Evolutionary conservation across 1,140 invertebrate genomes (phyloP).

Genomic region (Scaptomyza hsui): DNA sequence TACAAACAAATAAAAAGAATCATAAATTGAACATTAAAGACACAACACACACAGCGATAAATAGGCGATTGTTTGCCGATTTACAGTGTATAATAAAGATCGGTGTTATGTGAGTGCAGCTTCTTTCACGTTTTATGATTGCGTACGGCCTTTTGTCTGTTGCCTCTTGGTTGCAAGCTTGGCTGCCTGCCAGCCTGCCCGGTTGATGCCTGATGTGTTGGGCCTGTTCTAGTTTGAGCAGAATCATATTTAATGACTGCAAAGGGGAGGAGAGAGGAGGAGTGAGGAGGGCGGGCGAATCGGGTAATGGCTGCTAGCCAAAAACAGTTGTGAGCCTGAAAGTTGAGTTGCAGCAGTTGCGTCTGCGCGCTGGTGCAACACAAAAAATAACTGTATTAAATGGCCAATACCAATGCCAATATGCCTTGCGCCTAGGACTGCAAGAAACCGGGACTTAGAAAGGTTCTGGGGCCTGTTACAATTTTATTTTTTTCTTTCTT

Average conservation of each 20-base stretch:
- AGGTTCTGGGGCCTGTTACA: conserved; percentile 65
- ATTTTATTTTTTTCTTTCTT: conserved; percentile 33
- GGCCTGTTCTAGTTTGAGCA: conserved; percentile 73
- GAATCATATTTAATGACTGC: conserved; percentile 78
- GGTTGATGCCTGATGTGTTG: conserved; percentile 36
- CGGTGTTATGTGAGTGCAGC: conserved; percentile 2
- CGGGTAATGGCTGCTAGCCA: conserved; percentile 64
- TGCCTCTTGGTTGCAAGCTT: conserved; percentile 9
- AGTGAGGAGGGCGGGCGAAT: conserved; percentile 16
- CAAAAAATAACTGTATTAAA: conserved; percentile 80
- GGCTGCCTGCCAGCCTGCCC: conserved; percentile 11
- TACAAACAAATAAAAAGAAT: neutral
- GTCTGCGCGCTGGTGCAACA: conserved; percentile 35
- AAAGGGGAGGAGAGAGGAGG: conserved; percentile 16
- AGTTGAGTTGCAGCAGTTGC: conserved; percentile 25
- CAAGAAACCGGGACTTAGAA: conserved; percentile 28
- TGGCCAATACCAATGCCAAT: conserved; percentile 45
- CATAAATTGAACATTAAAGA: conserved; percentile 1
- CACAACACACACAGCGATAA: neutral
- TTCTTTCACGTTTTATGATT: conserved; percentile 36
- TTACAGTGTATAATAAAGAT: conserved; percentile 19
- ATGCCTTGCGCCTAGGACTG: conserved; percentile 31
- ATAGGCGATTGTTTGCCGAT: neutral
- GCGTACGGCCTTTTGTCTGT: conserved; percentile 45
- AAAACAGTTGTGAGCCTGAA: conserved; percentile 61